Evolutionary conservation across 1,140 invertebrate genomes (phyloP).

Genomic region (Philopotamus ludificatus): DNA sequence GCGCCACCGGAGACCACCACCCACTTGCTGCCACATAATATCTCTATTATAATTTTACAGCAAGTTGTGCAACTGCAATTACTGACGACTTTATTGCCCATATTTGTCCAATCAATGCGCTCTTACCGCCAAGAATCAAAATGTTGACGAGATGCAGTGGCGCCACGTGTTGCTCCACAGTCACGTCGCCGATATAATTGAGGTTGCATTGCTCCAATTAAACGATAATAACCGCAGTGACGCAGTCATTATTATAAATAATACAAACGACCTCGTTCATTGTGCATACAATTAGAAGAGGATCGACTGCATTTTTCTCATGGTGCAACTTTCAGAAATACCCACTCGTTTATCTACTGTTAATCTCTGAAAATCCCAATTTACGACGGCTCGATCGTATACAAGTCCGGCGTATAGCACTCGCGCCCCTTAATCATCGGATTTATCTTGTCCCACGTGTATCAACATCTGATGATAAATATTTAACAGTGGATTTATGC

Average conservation of each 20-base stretch:
- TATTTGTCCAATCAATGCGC: constrained; percentile 8
- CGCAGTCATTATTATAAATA: too few relatives aligned
- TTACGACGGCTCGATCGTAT: background rate
- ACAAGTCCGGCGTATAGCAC: too few relatives aligned
- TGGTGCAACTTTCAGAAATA: background rate
- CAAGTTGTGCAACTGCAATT: background rate
- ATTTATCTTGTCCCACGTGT: background rate
- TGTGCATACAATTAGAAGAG: background rate
- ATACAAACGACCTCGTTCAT: too few relatives aligned
- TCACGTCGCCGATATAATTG: background rate
- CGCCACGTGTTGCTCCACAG: background rate
- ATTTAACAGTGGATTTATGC: background rate
- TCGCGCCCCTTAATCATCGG: background rate
- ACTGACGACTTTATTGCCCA: constrained; percentile 13
- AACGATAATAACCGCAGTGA: too few relatives aligned
- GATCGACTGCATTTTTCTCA: background rate
- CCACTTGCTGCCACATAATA: background rate
- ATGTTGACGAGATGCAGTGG: background rate
- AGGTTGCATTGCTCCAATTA: background rate
- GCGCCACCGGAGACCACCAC: background rate
- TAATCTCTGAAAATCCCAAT: background rate
- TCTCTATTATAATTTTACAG: constrained; percentile 19
- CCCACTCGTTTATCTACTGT: background rate
- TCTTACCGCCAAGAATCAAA: constrained; percentile 1
- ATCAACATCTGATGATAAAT: background rate